These are phyloP conservation scores for Barypeithes pellucidus DNA, from an alignment of 2,888 invertebrate genomes.

Conservation along the genomic window DNA sequence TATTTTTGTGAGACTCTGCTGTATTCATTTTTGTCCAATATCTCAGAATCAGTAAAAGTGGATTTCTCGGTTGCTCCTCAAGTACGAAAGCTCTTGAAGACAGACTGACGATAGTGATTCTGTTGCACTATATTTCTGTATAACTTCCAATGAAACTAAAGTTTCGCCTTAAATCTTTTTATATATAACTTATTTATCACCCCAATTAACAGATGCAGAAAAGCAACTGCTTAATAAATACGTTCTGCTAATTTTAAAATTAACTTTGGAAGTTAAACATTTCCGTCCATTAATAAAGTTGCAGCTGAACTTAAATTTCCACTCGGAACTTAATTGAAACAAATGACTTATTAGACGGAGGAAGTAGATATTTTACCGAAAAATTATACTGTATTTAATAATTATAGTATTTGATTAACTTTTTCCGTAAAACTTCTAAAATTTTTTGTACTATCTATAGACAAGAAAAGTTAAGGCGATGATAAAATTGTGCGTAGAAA, in stretches of 20 bases:
- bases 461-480: too few relatives aligned
- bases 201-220: constrained; percentile 33
- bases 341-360: constrained; percentile 46
- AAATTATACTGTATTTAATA: constrained; percentile 37
- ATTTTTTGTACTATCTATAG: constrained; percentile 2
- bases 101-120: too few relatives aligned
- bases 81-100: too few relatives aligned
- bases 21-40: too few relatives aligned
- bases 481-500: too few relatives aligned
- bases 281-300: constrained; percentile 43
- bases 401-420: constrained; percentile 37
- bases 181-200: constrained; percentile 2
- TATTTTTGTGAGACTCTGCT: too few relatives aligned
- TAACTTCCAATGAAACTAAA: background rate
- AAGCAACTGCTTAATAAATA: constrained; percentile 32
- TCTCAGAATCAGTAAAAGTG: too few relatives aligned
- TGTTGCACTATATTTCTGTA: background rate
- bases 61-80: too few relatives aligned
- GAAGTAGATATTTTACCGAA: constrained; percentile 32
- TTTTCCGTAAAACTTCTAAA: constrained; percentile 30
- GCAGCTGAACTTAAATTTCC: constrained; percentile 41
- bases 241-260: constrained; percentile 41
- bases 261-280: constrained; percentile 35
- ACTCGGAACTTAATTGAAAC: constrained; percentile 46
- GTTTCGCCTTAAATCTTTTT: background rate